A percentile compares a stretch with the other conserved stretches of the same genome.
phyloP scores from a whole-genome alignment of 2,113 vertebrate species.

The Microcebus jonahi region DNA sequence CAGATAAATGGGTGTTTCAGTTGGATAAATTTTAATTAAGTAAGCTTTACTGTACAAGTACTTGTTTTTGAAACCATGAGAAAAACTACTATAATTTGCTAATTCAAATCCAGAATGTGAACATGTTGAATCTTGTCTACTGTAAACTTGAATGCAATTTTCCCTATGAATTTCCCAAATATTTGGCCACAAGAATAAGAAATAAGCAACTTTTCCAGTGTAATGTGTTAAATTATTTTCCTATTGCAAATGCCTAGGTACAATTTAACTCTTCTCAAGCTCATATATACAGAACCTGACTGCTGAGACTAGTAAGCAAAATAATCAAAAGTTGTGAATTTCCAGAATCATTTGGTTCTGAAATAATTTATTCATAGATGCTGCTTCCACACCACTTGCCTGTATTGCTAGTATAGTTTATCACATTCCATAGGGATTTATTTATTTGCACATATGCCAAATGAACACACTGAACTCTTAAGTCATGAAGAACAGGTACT shows the following conservation, averaged over 20 bases:
- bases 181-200: slow-evolving; percentile 33
- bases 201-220: slow-evolving; percentile 31
- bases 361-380: slow-evolving; percentile 11
- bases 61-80: slow-evolving; percentile 75
- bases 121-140: slow-evolving; percentile 44
- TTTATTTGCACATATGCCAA: slow-evolving; percentile 24
- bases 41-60: slow-evolving; percentile 71
- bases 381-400: neutral
- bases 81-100: slow-evolving; percentile 65
- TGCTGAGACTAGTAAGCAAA: neutral
- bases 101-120: slow-evolving; percentile 73
- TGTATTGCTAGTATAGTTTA: neutral
- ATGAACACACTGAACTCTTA: neutral
- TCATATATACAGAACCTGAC: neutral
- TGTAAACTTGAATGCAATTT: slow-evolving; percentile 58
- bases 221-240: neutral
- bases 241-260: neutral
- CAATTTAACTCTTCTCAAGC: neutral
- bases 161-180: slow-evolving; percentile 58
- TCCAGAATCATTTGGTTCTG: neutral
- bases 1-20: slow-evolving; percentile 86
- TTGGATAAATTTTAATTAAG: slow-evolving; percentile 88
- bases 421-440: neutral
- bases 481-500: neutral
- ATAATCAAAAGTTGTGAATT: neutral